Conservation (phyloP, 2,113 vertebrate species). For the Epinephelus lanceolatus region DNA sequence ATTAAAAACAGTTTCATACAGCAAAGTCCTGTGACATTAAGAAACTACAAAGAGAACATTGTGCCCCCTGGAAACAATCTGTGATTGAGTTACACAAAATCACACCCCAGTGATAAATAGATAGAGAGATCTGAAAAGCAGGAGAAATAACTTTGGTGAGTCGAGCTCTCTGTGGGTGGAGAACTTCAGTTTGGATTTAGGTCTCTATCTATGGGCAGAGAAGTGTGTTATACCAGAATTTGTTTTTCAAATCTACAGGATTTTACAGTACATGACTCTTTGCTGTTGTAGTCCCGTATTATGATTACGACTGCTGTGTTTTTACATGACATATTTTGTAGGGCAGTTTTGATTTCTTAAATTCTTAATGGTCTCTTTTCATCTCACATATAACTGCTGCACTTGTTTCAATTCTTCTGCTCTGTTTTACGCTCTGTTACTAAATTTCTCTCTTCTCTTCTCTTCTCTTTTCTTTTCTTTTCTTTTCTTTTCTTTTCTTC, state of each 20-base stretch:
- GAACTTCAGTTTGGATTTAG: background rate
- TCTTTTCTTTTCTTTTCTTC: slow-evolving; percentile 8
- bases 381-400: background rate
- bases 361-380: slow-evolving; percentile 19
- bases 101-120: background rate
- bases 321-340: slow-evolving; percentile 13
- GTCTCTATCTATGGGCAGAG: background rate
- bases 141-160: background rate
- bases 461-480: background rate
- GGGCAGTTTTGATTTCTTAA: background rate
- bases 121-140: background rate
- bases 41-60: background rate
- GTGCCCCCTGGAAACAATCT: background rate
- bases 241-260: background rate
- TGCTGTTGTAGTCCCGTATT: background rate
- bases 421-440: slow-evolving; percentile 30
- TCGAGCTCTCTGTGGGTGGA: background rate
- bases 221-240: background rate
- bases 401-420: slow-evolving; percentile 5
- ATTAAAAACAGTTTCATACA: background rate
- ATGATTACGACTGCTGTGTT: slow-evolving; percentile 10
- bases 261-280: background rate
- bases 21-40: background rate
- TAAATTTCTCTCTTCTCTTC: slow-evolving; percentile 22
- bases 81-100: slow-evolving; percentile 3